Evolutionary conservation across 1,140 invertebrate species (phyloP), one percentile per base, ranked within the genome.

Genomic region (Drosophila kohkoa): DNA sequence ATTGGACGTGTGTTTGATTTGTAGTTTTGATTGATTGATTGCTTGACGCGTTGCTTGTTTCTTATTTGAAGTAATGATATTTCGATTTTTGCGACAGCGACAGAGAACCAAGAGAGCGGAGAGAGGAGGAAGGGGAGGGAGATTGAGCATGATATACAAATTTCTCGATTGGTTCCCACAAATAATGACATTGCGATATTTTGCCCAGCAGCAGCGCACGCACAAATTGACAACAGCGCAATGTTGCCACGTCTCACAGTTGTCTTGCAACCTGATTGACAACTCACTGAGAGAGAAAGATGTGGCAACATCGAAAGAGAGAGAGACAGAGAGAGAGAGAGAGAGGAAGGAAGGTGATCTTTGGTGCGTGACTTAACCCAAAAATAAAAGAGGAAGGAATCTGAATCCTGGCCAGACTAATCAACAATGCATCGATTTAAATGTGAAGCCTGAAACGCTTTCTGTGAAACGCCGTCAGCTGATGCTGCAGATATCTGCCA

Each of bases 11-110:
- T 88, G 70, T 88, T 88, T 88, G 80, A 88, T 90, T 83, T 90
- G 82, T 78, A 54, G 66, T 49, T 46, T 62, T 90, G 85, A 89
- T 91, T 91, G 88, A 91, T 91, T 88, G 88, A 91, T 91, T 91
- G 83, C 78, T 85, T 77, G 79, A 77, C 66, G 65, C 63, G 68
- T n/a, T 38, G 75, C 35, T 78, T 69, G 60, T 54, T 55, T 49
- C 25, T 8, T 15, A 41, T 66, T 77, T 89, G 67, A 85, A 88
- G 88, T 82, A 91, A 85, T 91, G 88, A 91, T 82, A 91, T 85
- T 51, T 85, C 54, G 66, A 82, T 76, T 88, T 86, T 67, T 65
- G 59, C 81, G 45, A 52, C 48, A 51, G 15, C 35, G 35, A 20
- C 7, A 16, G 46, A 45, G 45, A 10, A 54, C 30, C 2, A 8